A percentile compares a stretch with the other conserved stretches of the same genome.
Evolutionary conservation across 2,797 vertebrate species (phyloP).

Genomic region (Alexandromys oeconomus): DNA sequence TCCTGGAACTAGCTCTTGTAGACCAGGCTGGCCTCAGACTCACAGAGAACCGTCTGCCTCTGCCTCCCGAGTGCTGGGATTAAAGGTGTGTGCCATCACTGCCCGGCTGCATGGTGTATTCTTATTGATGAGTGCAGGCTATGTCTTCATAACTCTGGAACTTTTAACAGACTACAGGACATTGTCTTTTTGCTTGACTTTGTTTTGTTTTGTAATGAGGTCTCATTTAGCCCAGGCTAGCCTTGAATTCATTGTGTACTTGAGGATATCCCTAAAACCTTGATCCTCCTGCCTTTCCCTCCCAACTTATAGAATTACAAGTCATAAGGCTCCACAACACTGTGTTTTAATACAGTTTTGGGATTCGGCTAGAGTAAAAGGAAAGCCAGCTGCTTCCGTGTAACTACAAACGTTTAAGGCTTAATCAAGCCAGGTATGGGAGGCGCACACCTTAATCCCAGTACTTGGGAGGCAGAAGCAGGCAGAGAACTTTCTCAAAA

Average conservation of each 20-base stretch:
- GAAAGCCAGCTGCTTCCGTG: not conserved
- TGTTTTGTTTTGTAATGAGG: not conserved
- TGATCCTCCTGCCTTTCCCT: not conserved
- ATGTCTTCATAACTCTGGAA: constrained; percentile 3
- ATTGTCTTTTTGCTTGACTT: not conserved
- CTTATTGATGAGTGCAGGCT: not conserved
- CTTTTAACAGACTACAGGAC: constrained; percentile 15
- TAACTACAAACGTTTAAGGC: not conserved
- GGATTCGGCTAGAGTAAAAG: not conserved
- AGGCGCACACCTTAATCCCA: not conserved
- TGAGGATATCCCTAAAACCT: not conserved
- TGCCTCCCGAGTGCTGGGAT: too few relatives aligned
- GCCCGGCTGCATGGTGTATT: not conserved
- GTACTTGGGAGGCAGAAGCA: not conserved
- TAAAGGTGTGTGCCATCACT: too few relatives aligned
- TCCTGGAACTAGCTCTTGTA: too few relatives aligned
- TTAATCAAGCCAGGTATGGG: not conserved
- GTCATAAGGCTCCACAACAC: too few relatives aligned
- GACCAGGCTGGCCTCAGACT: too few relatives aligned
- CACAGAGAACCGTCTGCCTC: too few relatives aligned
- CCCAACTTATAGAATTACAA: not conserved
- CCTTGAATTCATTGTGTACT: not conserved
- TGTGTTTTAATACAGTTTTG: not conserved
- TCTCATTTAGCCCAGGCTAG: not conserved
- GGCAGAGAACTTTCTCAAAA: not conserved